A percentile compares a stretch with the other conserved stretches of the same genome.
Conservation (phyloP, 2,113 vertebrate species). For the Myxocyprinus asiaticus region DNA sequence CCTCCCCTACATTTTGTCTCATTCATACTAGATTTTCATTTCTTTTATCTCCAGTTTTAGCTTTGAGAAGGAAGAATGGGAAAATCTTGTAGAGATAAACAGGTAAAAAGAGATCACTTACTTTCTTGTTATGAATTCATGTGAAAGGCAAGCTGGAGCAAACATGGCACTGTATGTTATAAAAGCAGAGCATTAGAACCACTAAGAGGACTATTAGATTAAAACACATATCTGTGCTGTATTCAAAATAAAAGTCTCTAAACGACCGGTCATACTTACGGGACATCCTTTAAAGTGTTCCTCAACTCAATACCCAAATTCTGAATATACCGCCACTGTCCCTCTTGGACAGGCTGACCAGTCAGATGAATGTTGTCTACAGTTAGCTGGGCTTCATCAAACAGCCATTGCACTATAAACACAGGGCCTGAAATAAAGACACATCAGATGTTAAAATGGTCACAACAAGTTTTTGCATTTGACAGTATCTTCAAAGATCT, state of each 20-base stretch:
- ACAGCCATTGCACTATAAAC: constrained; percentile 97
- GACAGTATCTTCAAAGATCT: no score
- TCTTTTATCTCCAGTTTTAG: no score
- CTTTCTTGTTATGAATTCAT: constrained; percentile 95
- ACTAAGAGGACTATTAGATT: neutral
- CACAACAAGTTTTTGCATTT: neutral
- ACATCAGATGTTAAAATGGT: constrained; percentile 1
- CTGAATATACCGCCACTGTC: constrained; percentile 97
- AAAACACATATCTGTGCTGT: no score
- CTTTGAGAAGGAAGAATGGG: no score
- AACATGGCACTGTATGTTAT: constrained; percentile 85
- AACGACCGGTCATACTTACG: constrained; percentile 73
- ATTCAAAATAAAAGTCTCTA: no score
- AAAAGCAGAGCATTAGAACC: constrained; percentile 38
- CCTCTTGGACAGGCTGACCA: constrained; percentile 94
- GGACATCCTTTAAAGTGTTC: constrained; percentile 92
- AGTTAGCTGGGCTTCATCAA: constrained; percentile 94
- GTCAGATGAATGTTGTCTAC: constrained; percentile 96
- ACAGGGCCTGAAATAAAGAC: constrained; percentile 73
- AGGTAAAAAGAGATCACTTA: constrained; percentile 70
- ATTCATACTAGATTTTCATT: no score
- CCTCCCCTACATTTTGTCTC: no score
- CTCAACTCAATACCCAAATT: constrained; percentile 91
- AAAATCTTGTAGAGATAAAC: no score
- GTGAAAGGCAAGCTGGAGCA: constrained; percentile 94